A percentile compares a stretch with the other conserved stretches of the same genome.
These are phyloP conservation scores for Marcusenius ussheri DNA, from an alignment of 2,113 vertebrate species.

Conservation along the genomic window DNA sequence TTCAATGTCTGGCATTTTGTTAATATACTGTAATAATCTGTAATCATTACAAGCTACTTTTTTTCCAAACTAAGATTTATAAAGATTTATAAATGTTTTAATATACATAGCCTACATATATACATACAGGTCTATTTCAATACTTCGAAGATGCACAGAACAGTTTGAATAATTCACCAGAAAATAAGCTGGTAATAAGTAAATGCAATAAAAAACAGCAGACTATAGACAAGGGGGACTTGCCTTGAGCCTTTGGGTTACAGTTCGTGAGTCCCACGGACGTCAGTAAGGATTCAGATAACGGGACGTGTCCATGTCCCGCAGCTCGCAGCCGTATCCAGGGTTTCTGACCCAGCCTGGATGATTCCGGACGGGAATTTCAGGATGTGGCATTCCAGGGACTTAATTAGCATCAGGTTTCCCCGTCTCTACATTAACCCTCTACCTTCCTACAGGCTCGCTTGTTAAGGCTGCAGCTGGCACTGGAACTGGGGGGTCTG, in stretches of 20 bases:
- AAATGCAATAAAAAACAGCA: background rate
- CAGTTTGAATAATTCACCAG: background rate
- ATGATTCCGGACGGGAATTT: conserved; percentile 41
- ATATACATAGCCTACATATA: background rate
- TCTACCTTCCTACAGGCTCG: conserved; percentile 35
- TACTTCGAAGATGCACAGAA: background rate
- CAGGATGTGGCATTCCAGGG: conserved; percentile 59
- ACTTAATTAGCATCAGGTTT: conserved; percentile 71
- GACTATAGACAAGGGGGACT: background rate
- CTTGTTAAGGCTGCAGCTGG: background rate
- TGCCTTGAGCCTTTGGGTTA: background rate
- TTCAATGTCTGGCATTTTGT: background rate
- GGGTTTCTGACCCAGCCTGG: conserved; percentile 39
- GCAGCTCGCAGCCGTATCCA: conserved; percentile 21
- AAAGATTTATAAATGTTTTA: background rate
- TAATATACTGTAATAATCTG: background rate
- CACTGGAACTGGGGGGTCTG: conserved; percentile 12
- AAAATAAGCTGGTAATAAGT: background rate
- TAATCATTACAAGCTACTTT: background rate
- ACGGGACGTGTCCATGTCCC: conserved; percentile 34
- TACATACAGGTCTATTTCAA: background rate
- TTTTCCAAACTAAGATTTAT: background rate
- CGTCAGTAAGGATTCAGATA: conserved; percentile 43
- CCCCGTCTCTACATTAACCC: conserved; percentile 59
- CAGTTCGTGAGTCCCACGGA: conserved; percentile 1